Evolutionary conservation across 2,797 vertebrate species (phyloP), one percentile per base, ranked within the genome.

Genomic region (Paramormyrops hopkinsi): DNA sequence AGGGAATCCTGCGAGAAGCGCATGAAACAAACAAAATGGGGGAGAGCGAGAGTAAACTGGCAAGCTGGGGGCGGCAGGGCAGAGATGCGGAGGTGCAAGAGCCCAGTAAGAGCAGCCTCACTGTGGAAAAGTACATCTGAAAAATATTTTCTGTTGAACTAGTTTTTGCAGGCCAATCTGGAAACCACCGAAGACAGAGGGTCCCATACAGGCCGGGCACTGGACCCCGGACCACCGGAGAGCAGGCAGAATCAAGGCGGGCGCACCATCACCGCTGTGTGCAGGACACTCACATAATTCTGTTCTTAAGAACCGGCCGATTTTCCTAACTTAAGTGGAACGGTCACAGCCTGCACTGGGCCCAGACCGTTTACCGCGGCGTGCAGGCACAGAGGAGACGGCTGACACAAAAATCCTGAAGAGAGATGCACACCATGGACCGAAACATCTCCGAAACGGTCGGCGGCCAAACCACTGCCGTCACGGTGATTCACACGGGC

Each of bases 261-360:
- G 9, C 5, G 62, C 17, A 37, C 76, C 76, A 59, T 25, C 37
- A 48, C 22, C n/a, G 44, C 73, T 59, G 17, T 6, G 6, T 22
- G 37, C 12, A 83, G 37, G 46, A 83, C 79, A 83, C 41, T 44
- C 12, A n/a, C 29, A 69, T 33, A 33, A 69, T 12, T 29, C 29
- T 12, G 65, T 69, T 69, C 25, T 69, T 69, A 29, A 29, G 29
- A 69, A 3, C 29, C 9, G 4, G 14, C 33, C 11, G 29, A 76
- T 76, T 37, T 92, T 87, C 82, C 89, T 91, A 93, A 93, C 93
- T 93, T 95, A 93, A 96, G 95, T 94, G 90, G 86, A 84, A 94
- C 91, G 91, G 62, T 29, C 25, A 65, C 59, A 65, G 59, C 93
- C 93, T 90, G 90, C 8, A 12, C 89, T 92, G 93, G 90, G 91